Evolutionary conservation across 1,140 invertebrate species (phyloP), one percentile per base, ranked within the genome.

Genomic region (Papilio dardanus): DNA sequence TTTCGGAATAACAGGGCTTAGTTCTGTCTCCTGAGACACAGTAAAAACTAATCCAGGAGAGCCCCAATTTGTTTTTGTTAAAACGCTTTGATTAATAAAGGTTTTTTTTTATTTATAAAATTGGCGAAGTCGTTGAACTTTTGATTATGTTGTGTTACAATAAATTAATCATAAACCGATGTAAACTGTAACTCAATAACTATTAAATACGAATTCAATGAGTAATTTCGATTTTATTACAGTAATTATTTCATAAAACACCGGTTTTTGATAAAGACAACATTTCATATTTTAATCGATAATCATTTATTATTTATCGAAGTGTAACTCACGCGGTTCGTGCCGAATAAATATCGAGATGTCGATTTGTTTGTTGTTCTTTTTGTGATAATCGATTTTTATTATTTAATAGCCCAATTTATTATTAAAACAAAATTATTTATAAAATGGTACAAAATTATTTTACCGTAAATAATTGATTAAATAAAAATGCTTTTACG

Each of bases 211-310:
- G 16, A 75, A 31, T 54, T 46, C 16, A 73, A 54, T 73, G 74
- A 50, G 50, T 75, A 76, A 78, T 78, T 46, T 40, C 37, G 58
- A 67, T 81, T 79, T 79, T 75, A 81, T 81, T 71, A 71, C 42
- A 67, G 74, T 77, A 76, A 83, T 83, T 83, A 80, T 58, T 21
- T 62, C 28, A 30, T 65, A 81, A 80, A 79, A 79, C 46, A 76
- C 73, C 73, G 74, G 40, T 78, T 80, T 77, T 74, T 71, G 21
- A 73, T 50, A 74, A 77, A 73, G 68, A 66, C 69, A 54, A 33
- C 66, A 54, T 69, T 73, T 58, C 71, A 54, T 58, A 73, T 19
- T 73, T 21, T 16, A 76, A 76, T 76, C 75, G 67, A 76, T 76
- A 76, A 28, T 76, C 24, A 76, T 76, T 76, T 69, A 58, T 54